Percentiles rank a stretch among this genome's conserved stretches.
Conservation (phyloP, 2,888 invertebrate species). For the Odontothrips loti region DNA sequence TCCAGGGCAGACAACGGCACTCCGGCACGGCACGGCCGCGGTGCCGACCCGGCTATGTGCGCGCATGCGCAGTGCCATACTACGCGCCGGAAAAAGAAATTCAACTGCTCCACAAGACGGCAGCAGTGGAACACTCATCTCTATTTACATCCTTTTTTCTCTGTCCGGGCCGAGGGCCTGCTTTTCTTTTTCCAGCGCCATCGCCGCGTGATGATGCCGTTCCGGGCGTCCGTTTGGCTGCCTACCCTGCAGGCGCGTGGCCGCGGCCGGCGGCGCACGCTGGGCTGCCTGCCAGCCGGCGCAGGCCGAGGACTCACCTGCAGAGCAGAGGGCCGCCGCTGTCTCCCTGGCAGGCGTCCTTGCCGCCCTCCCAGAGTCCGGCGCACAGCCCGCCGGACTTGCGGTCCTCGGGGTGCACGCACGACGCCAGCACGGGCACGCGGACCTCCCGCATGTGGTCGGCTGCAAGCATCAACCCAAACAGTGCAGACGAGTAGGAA, state of each 20-base stretch:
- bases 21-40: no score
- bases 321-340: conserved; percentile 83
- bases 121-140: no score
- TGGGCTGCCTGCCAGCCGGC: background rate
- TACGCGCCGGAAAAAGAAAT: no score
- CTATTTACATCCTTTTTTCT: no score
- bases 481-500: conserved; percentile 28
- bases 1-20: no score
- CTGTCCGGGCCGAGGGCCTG: no score
- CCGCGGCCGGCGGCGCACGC: background rate
- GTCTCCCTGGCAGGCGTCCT: conserved; percentile 80
- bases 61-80: no score
- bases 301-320: conserved; percentile 44
- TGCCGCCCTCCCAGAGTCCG: conserved; percentile 67
- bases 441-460: conserved; percentile 77
- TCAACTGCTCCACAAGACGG: no score
- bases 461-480: no score
- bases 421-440: conserved; percentile 64
- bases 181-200: no score
- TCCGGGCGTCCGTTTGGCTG: background rate
- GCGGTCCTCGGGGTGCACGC: conserved; percentile 62
- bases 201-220: no score
- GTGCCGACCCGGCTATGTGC: no score
- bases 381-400: conserved; percentile 72
- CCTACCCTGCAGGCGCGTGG: background rate